phyloP scores from a whole-genome alignment of 2,113 vertebrate genomes.

The Sylvicapra grimmia region DNA sequence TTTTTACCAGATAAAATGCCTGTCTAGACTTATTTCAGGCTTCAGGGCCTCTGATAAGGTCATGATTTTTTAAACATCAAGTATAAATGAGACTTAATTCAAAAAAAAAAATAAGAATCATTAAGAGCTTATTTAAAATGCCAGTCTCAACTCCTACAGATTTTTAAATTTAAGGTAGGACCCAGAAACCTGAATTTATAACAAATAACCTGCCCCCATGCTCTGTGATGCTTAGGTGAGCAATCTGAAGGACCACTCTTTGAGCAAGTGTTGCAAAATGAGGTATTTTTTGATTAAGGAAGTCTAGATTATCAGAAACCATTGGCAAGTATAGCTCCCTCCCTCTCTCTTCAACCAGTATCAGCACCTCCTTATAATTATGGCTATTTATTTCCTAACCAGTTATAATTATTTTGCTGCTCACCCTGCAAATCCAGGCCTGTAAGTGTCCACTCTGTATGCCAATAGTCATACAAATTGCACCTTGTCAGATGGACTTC shows the following conservation, averaged over 20 bases:
- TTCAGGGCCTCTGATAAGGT: slow-evolving; percentile 31
- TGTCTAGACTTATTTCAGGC: slow-evolving; percentile 31
- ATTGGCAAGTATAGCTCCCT: not conserved
- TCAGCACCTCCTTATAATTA: not conserved
- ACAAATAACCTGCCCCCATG: not conserved
- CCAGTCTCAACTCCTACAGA: not conserved
- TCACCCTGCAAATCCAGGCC: not conserved
- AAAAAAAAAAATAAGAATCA: not conserved
- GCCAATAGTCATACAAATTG: not conserved
- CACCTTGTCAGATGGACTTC: not conserved
- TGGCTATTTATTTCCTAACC: not conserved
- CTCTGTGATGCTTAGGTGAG: not conserved
- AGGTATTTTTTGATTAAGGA: not conserved
- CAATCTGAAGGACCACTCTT: not conserved
- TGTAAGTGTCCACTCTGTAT: not conserved
- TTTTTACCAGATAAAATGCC: slow-evolving; percentile 36
- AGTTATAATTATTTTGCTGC: not conserved
- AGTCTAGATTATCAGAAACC: not conserved
- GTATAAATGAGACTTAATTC: too few species aligned
- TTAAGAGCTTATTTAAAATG: slow-evolving; percentile 18
- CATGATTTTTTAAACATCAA: slow-evolving; percentile 23
- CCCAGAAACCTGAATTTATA: slow-evolving; percentile 19
- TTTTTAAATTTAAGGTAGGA: not conserved
- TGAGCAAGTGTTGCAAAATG: not conserved
- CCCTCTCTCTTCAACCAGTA: not conserved